Evolutionary conservation across 2,797 vertebrate species (phyloP).

Genomic region (Sitta carolinensis): DNA sequence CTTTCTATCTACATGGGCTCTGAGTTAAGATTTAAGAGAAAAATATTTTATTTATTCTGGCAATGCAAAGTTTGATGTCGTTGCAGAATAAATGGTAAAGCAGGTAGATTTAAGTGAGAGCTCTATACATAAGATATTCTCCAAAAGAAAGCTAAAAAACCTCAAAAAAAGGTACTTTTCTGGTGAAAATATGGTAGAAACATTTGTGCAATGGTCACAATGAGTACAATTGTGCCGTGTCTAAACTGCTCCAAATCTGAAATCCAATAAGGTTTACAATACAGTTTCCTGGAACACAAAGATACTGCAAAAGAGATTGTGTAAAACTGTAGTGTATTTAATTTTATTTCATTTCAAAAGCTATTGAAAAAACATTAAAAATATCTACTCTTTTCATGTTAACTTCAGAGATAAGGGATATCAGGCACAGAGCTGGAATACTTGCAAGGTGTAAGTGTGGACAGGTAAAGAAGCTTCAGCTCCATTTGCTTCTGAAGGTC

Average conservation of each 20-base stretch:
- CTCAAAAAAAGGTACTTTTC: neutral
- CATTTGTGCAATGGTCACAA: neutral
- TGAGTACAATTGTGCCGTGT: accelerated
- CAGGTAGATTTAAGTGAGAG: neutral
- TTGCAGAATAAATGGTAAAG: neutral
- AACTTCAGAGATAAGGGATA: neutral
- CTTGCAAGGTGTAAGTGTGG: neutral
- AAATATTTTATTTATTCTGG: neutral
- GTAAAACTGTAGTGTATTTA: neutral
- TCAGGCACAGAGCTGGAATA: neutral
- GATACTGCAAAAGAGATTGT: neutral
- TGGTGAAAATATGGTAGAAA: neutral
- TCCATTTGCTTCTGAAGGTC: neutral
- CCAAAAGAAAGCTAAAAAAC: neutral
- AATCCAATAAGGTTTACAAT: neutral
- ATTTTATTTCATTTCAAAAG: neutral
- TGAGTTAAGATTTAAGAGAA: neutral
- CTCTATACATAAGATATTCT: neutral
- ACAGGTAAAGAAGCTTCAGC: neutral
- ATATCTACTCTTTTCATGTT: neutral
- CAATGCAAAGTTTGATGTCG: neutral
- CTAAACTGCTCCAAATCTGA: neutral
- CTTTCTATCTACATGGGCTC: neutral
- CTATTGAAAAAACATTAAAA: neutral
- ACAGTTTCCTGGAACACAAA: neutral